Evolutionary conservation across 2,113 vertebrate species (phyloP).

Genomic region (Cyphomyrus plagiostoma): DNA sequence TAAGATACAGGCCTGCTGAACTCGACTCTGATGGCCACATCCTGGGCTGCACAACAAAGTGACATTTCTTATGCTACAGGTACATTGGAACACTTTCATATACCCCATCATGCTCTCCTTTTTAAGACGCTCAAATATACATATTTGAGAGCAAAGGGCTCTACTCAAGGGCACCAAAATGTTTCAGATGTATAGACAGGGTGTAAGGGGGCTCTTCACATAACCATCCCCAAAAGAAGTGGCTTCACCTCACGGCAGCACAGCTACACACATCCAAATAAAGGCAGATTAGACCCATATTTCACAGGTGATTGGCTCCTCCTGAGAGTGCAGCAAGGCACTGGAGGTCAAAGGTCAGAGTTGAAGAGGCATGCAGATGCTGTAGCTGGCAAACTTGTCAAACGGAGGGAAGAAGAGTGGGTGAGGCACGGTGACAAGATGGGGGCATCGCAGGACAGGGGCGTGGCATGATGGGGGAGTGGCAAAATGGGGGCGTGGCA

Average conservation of each 20-base stretch:
- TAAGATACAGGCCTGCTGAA: no score
- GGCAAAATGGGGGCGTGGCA: no score
- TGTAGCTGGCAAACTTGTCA: not conserved
- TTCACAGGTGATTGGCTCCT: not conserved
- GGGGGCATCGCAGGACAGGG: no score
- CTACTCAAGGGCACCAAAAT: not conserved
- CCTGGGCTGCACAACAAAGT: no score
- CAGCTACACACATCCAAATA: not conserved
- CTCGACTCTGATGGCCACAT: no score
- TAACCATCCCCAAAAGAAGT: not conserved
- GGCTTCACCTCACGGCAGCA: not conserved
- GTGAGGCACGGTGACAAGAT: not conserved
- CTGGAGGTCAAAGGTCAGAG: not conserved
- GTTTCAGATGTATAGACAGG: not conserved
- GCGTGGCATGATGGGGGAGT: not conserved
- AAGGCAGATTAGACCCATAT: not conserved
- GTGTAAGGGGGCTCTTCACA: not conserved
- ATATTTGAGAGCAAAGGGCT: no score
- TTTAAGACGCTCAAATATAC: no score
- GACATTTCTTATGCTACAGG: no score
- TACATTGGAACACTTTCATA: no score
- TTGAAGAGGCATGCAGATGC: not conserved
- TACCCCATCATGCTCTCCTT: no score
- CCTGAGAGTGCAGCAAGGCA: not conserved
- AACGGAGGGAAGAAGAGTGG: not conserved